Percentiles rank a stretch among this genome's conserved stretches.
Conservation (phyloP, 2,113 vertebrate species). For the Oncorhynchus mykiss region DNA sequence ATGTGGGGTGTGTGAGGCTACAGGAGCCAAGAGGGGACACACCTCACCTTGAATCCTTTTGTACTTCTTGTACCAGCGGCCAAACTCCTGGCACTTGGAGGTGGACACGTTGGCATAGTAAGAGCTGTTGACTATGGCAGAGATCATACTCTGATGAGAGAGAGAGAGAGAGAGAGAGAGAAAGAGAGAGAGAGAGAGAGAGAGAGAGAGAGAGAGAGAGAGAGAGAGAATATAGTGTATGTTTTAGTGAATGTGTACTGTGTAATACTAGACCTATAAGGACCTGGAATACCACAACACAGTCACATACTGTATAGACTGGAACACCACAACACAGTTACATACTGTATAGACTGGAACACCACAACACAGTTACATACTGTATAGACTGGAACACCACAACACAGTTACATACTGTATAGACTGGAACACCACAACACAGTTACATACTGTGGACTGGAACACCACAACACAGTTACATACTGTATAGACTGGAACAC, state of each 20-base stretch:
- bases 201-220: not conserved
- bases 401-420: no score
- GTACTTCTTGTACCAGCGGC: conserved; percentile 94
- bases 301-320: no score
- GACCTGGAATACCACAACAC: no score
- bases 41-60: conserved; percentile 91
- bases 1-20: not conserved
- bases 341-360: no score
- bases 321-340: no score
- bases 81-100: conserved; percentile 94
- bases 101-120: conserved; percentile 93
- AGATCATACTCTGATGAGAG: conserved; percentile 86
- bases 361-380: no score
- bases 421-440: no score
- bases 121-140: conserved; percentile 92
- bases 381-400: no score
- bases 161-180: not conserved
- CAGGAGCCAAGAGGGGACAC: not conserved
- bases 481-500: no score
- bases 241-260: conserved; percentile 18
- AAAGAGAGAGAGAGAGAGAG: not conserved
- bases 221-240: not conserved
- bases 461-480: no score
- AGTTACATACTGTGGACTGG: no score
- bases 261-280: not conserved